Conservation (phyloP, 1,140 invertebrate genomes). For the Tyrophagus putrescentiae region DNA sequence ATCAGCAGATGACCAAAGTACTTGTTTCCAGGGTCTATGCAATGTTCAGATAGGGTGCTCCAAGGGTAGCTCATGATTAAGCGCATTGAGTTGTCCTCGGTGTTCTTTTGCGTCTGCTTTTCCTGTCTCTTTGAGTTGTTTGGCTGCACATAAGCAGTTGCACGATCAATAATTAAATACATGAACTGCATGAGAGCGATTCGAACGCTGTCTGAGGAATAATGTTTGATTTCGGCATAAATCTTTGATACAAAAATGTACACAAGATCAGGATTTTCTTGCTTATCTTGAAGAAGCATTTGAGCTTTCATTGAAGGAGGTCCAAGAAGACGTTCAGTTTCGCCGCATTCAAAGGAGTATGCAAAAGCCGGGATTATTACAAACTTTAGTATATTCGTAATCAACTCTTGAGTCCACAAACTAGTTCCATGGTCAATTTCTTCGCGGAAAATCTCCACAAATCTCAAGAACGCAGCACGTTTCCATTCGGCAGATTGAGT, state of each 20-base stretch:
- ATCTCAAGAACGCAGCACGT: conserved; percentile 79
- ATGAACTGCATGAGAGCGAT: conserved; percentile 88
- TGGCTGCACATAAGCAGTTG: conserved; percentile 91
- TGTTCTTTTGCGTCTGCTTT: no score
- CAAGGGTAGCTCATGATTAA: conserved; percentile 99
- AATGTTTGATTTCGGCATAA: conserved; percentile 75
- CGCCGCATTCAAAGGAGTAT: conserved; percentile 77
- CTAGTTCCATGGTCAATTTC: conserved; percentile 35
- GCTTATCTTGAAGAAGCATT: no score
- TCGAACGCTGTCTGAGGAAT: conserved; percentile 70
- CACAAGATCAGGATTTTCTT: conserved; percentile 76
- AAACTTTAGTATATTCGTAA: conserved; percentile 78
- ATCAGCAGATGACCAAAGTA: conserved; percentile 94
- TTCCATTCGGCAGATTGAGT: conserved; percentile 89
- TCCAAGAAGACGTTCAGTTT: conserved; percentile 71
- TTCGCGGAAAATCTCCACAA: conserved; percentile 74
- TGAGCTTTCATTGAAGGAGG: conserved; percentile 46
- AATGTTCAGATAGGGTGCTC: conserved; percentile 85
- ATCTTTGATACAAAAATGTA: conserved; percentile 80
- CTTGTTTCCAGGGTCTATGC: conserved; percentile 84
- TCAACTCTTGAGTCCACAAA: conserved; percentile 59
- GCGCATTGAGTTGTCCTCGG: no score
- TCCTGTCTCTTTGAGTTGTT: conserved; percentile 83
- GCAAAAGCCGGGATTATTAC: conserved; percentile 93
- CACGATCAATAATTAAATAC: conserved; percentile 83